A percentile compares a stretch with the other conserved stretches of the same genome.
Evolutionary conservation across 2,113 vertebrate species (phyloP).

Genomic region (Pomatorhinus ruficollis): DNA sequence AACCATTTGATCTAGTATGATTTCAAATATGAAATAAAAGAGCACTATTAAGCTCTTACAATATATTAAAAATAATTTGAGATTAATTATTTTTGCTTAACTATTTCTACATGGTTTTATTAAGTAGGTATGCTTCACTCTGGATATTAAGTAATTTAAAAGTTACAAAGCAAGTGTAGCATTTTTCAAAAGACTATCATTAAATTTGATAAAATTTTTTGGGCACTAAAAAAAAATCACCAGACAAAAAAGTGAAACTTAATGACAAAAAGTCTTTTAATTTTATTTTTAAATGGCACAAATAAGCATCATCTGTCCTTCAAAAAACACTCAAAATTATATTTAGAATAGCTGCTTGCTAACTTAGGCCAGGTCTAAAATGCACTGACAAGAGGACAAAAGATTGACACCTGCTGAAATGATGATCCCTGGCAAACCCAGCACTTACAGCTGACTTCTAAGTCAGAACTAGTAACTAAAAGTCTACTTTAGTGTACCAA

Average conservation of each 20-base stretch:
- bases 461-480: neutral
- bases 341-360: neutral
- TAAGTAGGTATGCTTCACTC: neutral
- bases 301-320: neutral
- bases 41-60: neutral
- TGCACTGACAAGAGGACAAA: neutral
- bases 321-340: neutral
- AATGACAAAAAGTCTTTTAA: neutral
- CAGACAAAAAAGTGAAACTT: neutral
- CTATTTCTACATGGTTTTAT: neutral
- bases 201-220: neutral
- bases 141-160: neutral
- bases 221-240: neutral
- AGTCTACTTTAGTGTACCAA: neutral
- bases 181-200: neutral
- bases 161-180: neutral
- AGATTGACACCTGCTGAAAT: neutral
- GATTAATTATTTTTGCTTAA: neutral
- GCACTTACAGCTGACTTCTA: neutral
- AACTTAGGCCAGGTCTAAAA: neutral
- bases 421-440: neutral
- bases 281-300: neutral
- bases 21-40: neutral
- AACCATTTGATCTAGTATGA: neutral
- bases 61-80: neutral